A percentile compares a stretch with the other conserved stretches of the same genome.
These are phyloP conservation scores for Limosa lapponica DNA, from an alignment of 2,797 vertebrate species.

Conservation along the genomic window DNA sequence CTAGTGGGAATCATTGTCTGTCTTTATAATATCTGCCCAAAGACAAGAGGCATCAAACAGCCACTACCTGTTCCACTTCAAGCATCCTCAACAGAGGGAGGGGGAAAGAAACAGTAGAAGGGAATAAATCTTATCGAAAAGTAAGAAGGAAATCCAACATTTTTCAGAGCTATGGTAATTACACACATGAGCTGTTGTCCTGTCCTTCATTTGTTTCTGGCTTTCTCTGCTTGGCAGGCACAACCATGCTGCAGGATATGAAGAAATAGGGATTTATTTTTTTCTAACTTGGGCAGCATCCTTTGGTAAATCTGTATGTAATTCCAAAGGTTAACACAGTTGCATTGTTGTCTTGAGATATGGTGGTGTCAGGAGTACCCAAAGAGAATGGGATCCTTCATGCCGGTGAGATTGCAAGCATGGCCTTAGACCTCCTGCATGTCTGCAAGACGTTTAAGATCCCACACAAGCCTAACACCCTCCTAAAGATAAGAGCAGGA, in stretches of 20 bases:
- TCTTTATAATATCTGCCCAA: neutral
- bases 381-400: conserved; percentile 85
- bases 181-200: neutral
- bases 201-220: neutral
- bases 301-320: neutral
- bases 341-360: conserved; percentile 75
- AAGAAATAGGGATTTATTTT: neutral
- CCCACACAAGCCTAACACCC: conserved; percentile 83
- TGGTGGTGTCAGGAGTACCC: conserved; percentile 87
- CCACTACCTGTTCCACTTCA: neutral
- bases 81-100: neutral
- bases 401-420: conserved; percentile 83
- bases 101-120: neutral
- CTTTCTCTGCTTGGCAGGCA: neutral
- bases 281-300: neutral
- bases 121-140: neutral
- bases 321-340: neutral
- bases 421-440: conserved; percentile 85
- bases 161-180: neutral
- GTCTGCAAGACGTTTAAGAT: conserved; percentile 86
- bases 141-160: neutral
- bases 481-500: conserved; percentile 85
- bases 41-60: neutral
- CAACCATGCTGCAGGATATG: neutral
- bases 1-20: neutral